Percentiles rank a stretch among this genome's conserved stretches.
Evolutionary conservation across 1,140 invertebrate species (phyloP).

Genomic region (Heliconius nattereri): DNA sequence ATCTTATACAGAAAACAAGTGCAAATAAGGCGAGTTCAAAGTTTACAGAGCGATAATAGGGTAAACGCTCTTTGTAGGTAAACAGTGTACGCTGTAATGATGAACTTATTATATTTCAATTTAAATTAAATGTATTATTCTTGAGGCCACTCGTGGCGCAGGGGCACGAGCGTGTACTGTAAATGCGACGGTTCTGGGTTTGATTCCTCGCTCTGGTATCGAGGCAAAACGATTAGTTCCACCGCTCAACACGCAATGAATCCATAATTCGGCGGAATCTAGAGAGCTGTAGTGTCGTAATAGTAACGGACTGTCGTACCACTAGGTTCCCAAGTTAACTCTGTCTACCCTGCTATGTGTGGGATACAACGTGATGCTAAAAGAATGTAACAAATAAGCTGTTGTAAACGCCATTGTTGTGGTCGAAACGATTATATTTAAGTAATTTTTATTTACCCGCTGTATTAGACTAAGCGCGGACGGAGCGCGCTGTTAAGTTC

Average conservation of each 20-base stretch:
- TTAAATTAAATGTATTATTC: not conserved
- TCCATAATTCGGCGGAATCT: not conserved
- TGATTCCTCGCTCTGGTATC: not conserved
- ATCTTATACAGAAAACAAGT: conserved; percentile 11
- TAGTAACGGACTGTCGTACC: not conserved
- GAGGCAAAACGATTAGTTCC: not conserved
- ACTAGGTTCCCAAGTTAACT: not conserved
- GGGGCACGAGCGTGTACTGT: not conserved
- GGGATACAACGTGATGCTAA: not conserved
- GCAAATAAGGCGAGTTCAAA: conserved; percentile 23
- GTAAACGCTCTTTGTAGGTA: conserved; percentile 25
- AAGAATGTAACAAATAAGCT: not conserved
- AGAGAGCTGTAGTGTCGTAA: not conserved
- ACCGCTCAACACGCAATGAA: not conserved
- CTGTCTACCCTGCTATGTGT: not conserved
- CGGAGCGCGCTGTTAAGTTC: no score
- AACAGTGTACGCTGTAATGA: conserved; percentile 2
- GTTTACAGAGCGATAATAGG: conserved; percentile 23
- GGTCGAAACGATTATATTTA: no score
- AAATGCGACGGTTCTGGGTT: not conserved
- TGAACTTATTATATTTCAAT: not conserved
- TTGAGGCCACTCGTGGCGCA: not conserved
- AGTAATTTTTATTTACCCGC: no score
- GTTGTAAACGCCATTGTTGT: no score
- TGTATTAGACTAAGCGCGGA: no score